phyloP scores from a whole-genome alignment of 2,888 invertebrate species.

The Automeris io region DNA sequence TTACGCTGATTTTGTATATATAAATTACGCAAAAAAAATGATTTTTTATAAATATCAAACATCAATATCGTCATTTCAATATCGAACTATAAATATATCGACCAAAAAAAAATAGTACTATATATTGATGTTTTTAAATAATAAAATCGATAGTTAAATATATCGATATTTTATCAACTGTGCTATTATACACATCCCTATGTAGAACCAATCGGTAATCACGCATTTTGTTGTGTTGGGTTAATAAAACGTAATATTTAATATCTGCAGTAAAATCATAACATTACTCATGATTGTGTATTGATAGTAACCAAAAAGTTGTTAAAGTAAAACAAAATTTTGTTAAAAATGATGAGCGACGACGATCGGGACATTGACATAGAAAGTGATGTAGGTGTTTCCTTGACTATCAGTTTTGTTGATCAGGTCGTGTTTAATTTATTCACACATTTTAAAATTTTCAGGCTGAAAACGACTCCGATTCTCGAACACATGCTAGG shows the following conservation, averaged over 20 bases:
- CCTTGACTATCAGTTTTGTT: constrained; percentile 28
- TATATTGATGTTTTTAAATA: too few relatives aligned
- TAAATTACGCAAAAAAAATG: too few relatives aligned
- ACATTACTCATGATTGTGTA: constrained; percentile 37
- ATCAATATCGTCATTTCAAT: too few relatives aligned
- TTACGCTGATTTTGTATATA: too few relatives aligned
- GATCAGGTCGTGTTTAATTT: constrained; percentile 33
- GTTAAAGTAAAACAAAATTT: constrained; percentile 1
- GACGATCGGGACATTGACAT: constrained; percentile 96
- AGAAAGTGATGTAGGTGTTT: constrained; percentile 92
- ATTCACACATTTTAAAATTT: constrained; percentile 26
- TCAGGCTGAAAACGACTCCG: constrained; percentile 89
- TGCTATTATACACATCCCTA: too few relatives aligned
- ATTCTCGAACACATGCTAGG: constrained; percentile 79
- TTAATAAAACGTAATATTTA: constrained; percentile 9
- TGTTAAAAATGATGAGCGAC: constrained; percentile 86
- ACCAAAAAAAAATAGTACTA: too few relatives aligned
- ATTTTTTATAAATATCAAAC: too few relatives aligned
- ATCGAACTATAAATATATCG: too few relatives aligned
- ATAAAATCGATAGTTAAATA: too few relatives aligned
- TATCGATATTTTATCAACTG: too few relatives aligned
- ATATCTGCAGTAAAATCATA: constrained; percentile 8
- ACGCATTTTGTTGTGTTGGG: constrained; percentile 29
- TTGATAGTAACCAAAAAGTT: constrained; percentile 19
- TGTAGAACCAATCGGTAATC: too few relatives aligned